A percentile compares a stretch with the other conserved stretches of the same genome.
Evolutionary conservation across 2,888 invertebrate species (phyloP).

Genomic region (Cyclophora punctaria): DNA sequence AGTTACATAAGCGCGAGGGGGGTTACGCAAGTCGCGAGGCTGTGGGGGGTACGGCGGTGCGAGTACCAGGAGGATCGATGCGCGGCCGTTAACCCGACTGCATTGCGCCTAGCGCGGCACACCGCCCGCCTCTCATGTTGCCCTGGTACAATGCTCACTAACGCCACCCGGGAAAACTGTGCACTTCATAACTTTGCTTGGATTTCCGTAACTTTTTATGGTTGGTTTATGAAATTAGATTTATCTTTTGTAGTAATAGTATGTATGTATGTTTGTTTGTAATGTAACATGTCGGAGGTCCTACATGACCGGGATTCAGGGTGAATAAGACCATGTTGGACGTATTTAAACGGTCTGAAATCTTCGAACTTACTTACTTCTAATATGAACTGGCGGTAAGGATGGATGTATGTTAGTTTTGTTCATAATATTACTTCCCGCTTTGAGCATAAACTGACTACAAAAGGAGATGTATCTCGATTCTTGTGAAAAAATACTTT

Average conservation of each 20-base stretch:
- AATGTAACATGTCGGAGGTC: too few relatives aligned
- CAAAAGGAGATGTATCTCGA: too few relatives aligned
- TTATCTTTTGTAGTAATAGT: background rate
- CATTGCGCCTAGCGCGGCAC: slow-evolving; percentile 59
- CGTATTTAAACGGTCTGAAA: too few relatives aligned
- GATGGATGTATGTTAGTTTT: too few relatives aligned
- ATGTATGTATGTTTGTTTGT: background rate
- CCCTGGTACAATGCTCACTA: slow-evolving; percentile 44
- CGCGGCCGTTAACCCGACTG: slow-evolving; percentile 73
- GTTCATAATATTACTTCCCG: too few relatives aligned
- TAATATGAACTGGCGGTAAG: too few relatives aligned
- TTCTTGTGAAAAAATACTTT: too few relatives aligned
- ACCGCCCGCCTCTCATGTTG: slow-evolving; percentile 31
- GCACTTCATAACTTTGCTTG: background rate
- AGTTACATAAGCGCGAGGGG: slow-evolving; percentile 61
- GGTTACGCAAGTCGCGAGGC: slow-evolving; percentile 49
- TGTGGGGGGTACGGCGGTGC: slow-evolving; percentile 19
- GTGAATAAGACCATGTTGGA: too few relatives aligned
- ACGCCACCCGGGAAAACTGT: slow-evolving; percentile 5
- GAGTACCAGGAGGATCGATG: slow-evolving; percentile 53
- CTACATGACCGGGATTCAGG: too few relatives aligned
- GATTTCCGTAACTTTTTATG: background rate
- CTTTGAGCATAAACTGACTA: too few relatives aligned
- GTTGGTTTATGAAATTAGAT: too few relatives aligned
- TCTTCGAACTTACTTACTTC: too few relatives aligned